Conservation (phyloP, 2,113 vertebrate species). For the Pterocles gutturalis region DNA sequence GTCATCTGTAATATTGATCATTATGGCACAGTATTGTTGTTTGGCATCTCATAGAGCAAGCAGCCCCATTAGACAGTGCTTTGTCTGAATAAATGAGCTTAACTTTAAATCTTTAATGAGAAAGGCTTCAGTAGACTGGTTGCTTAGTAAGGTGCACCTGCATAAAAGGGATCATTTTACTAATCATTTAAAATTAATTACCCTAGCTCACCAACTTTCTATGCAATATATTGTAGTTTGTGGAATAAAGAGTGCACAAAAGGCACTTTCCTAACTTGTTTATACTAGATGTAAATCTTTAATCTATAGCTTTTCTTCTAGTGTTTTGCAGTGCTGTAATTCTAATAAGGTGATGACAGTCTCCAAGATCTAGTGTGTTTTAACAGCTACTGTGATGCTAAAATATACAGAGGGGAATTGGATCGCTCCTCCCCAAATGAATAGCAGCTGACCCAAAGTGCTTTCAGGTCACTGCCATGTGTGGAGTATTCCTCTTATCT, state of each 20-base stretch:
- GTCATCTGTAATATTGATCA: constrained; percentile 28
- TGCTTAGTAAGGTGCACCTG: constrained; percentile 79
- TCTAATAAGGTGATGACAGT: constrained; percentile 14
- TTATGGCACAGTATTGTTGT: constrained; percentile 43
- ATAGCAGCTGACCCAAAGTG: background rate
- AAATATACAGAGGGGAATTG: background rate
- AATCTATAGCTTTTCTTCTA: constrained; percentile 35
- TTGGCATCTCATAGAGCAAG: constrained; percentile 8
- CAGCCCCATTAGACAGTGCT: constrained; percentile 47
- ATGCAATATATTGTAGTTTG: constrained; percentile 41
- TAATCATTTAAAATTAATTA: constrained; percentile 90
- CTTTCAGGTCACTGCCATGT: background rate
- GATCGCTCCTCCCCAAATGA: background rate
- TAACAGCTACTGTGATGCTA: background rate
- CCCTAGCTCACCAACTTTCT: constrained; percentile 57
- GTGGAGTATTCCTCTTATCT: background rate
- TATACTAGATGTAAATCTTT: constrained; percentile 26
- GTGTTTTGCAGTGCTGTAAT: constrained; percentile 19
- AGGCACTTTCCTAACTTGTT: constrained; percentile 34
- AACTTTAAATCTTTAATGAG: constrained; percentile 87
- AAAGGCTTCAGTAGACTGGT: constrained; percentile 78
- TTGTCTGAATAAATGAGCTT: constrained; percentile 72
- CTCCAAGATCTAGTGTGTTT: background rate
- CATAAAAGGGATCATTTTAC: constrained; percentile 86
- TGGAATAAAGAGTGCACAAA: background rate